Evolutionary conservation across 2,113 vertebrate genomes (phyloP).

Genomic region (Vanacampus margaritifer): DNA sequence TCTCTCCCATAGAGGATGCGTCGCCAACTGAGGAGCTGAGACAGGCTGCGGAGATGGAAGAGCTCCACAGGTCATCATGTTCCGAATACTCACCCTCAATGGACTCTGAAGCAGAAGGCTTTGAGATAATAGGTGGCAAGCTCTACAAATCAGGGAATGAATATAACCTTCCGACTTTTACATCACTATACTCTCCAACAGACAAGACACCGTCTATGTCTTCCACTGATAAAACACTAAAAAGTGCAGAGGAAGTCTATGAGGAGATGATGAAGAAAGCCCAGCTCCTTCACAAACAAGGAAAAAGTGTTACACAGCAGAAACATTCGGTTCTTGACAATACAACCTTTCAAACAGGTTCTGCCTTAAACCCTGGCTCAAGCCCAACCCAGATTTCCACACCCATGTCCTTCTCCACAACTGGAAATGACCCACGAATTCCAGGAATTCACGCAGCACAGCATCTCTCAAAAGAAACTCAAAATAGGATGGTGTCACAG

Average conservation of each 20-base stretch:
- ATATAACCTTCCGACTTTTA: constrained; percentile 94
- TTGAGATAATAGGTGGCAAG: constrained; percentile 83
- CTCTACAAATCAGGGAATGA: constrained; percentile 95
- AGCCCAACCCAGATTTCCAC: constrained; percentile 91
- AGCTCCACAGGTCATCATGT: constrained; percentile 95
- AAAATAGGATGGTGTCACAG: constrained; percentile 80
- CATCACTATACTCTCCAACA: constrained; percentile 94
- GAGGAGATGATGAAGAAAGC: constrained; percentile 99
- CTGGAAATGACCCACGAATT: constrained; percentile 73
- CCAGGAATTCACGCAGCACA: constrained; percentile 85
- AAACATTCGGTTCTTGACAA: constrained; percentile 72
- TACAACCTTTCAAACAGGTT: constrained; percentile 82
- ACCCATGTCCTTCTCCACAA: constrained; percentile 81
- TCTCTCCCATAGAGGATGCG: constrained; percentile 96
- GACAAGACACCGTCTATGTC: constrained; percentile 75
- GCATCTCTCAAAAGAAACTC: constrained; percentile 88
- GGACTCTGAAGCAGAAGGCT: constrained; percentile 93
- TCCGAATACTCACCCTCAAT: constrained; percentile 97
- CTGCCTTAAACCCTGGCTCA: constrained; percentile 88
- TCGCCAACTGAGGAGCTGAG: constrained; percentile 95
- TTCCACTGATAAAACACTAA: constrained; percentile 83
- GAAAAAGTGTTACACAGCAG: constrained; percentile 65
- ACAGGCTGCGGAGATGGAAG: constrained; percentile 97
- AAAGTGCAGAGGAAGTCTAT: constrained; percentile 96
- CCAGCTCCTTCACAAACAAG: constrained; percentile 86